Evolutionary conservation across 2,888 invertebrate genomes (phyloP).

Genomic region (Rotaria magnacalcarata): DNA sequence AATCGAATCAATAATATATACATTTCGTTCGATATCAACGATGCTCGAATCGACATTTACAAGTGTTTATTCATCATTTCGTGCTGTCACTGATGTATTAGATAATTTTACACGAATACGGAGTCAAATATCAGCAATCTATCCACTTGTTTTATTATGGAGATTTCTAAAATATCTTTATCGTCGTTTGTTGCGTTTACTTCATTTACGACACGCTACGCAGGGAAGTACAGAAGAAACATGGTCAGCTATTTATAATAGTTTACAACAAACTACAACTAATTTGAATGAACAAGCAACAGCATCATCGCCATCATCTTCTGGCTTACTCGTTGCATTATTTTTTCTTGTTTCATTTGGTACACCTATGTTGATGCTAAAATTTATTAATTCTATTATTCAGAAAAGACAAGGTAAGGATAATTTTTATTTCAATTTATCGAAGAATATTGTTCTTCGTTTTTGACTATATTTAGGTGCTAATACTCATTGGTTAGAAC

Average conservation of each 20-base stretch:
- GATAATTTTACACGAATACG: constrained; percentile 83
- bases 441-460: no score
- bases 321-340: constrained; percentile 80
- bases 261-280: constrained; percentile 47
- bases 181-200: constrained; percentile 68
- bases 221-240: background rate
- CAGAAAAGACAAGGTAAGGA: constrained; percentile 49
- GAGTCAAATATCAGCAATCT: constrained; percentile 76
- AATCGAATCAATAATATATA: constrained; percentile 82
- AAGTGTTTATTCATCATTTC: constrained; percentile 87
- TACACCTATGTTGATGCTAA: constrained; percentile 84
- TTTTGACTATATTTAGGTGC: background rate
- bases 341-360: constrained; percentile 82
- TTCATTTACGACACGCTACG: constrained; percentile 57
- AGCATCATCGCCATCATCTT: constrained; percentile 54
- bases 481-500: constrained; percentile 59
- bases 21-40: constrained; percentile 86
- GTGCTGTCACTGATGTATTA: constrained; percentile 88
- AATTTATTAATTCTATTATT: constrained; percentile 66
- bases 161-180: constrained; percentile 75
- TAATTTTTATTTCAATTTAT: no score
- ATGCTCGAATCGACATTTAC: constrained; percentile 94
- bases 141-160: constrained; percentile 79
- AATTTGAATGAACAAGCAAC: constrained; percentile 41
- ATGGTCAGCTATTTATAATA: constrained; percentile 24